Evolutionary conservation across 2,113 vertebrate species (phyloP), one percentile per base, ranked within the genome.

Genomic region (Peucedramus taeniatus): DNA sequence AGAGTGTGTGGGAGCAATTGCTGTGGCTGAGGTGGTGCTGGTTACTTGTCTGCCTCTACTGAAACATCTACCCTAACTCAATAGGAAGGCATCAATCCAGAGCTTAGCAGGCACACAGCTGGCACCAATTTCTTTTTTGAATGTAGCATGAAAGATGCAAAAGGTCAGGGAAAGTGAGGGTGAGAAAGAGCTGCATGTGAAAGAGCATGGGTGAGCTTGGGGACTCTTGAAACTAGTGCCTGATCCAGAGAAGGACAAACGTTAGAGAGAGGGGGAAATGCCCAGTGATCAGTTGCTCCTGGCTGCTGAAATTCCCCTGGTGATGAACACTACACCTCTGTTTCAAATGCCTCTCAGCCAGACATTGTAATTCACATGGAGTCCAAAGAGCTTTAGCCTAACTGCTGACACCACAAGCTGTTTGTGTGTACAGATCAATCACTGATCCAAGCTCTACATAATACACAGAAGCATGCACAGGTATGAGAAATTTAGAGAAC

Each of bases 71-170:
- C 26, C 11, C 57, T 66, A 22, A 59, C 1, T 6, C 19, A 70
- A 51, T 5, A 18, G 57, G 35, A 66, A 71, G 39, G 56, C 44
- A 57, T 42, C 39, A 39, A 21, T 47, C 39, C 44, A 44, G 59
- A 90, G 15, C n/a, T 66, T 31, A 64, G 70, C 68, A 87, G 59
- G 77, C 47, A 89, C 82, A 83, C 7, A 19, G 47, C 4, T 49
- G 90, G 64, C 87, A 96, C 28, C 20, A 1, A 23, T 92, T 90
- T 90, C 93, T 94, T 90, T 93, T 92, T 18, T 90, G 83, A 94
- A 96, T 27, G 56, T 15, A 71, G 83, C 65, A 60, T 78, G 44
- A 81, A 64, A 93, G 39, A 66, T 27, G 47, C 37, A 83, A 74
- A 77, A 80, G 27, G 54, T 31, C 6, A 5, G 57, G 39, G 21